A percentile compares a stretch with the other conserved stretches of the same genome.
Conservation (phyloP, 2,797 vertebrate genomes). For the Enteromius thamalakanensis region DNA sequence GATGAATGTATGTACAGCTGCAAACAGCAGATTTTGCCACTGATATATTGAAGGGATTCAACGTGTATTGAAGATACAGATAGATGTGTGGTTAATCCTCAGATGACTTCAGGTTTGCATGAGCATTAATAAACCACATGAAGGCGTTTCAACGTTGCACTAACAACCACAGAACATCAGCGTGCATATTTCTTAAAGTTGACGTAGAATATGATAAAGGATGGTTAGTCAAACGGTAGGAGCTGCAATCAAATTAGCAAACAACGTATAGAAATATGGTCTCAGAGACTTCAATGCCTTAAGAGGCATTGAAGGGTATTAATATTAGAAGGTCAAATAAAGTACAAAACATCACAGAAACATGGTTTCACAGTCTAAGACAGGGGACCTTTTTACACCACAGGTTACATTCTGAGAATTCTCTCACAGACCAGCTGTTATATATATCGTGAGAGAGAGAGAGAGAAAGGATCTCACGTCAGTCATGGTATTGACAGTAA, state of each 20-base stretch:
- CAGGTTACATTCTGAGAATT: too few species aligned
- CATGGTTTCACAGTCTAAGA: too few species aligned
- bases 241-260: not conserved
- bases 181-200: not conserved
- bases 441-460: too few species aligned
- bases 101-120: not conserved
- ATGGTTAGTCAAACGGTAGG: not conserved
- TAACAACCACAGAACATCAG: not conserved
- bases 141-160: not conserved
- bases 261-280: not conserved
- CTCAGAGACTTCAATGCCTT: not conserved
- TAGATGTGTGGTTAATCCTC: not conserved
- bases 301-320: too few species aligned
- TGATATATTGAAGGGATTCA: conserved; percentile 29
- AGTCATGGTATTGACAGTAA: too few species aligned
- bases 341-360: too few species aligned
- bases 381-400: too few species aligned
- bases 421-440: too few species aligned
- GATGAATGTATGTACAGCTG: conserved; percentile 23
- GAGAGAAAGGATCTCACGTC: too few species aligned
- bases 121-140: not conserved
- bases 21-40: conserved; percentile 2
- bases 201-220: not conserved
- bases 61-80: not conserved
- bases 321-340: too few species aligned